Conservation (phyloP, 2,113 vertebrate genomes). For the Bos indicus region DNA sequence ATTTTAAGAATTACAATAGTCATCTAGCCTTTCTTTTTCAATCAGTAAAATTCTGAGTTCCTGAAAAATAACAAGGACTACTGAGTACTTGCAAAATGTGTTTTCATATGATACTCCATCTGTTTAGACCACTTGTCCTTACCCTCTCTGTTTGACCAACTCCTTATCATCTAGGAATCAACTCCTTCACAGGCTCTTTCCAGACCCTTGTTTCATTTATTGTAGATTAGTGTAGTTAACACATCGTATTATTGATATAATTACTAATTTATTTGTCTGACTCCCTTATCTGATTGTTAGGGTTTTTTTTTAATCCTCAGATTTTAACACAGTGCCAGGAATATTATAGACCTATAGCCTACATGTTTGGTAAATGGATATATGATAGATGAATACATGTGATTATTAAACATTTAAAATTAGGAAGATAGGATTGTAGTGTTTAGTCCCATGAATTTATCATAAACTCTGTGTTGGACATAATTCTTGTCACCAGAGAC, state of each 20-base stretch:
- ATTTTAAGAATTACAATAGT: conserved; percentile 13
- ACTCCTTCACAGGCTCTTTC: not conserved
- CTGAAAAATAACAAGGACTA: not conserved
- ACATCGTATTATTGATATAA: not conserved
- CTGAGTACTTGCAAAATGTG: not conserved
- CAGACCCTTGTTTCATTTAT: not conserved
- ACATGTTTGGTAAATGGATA: not conserved
- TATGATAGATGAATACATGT: not conserved
- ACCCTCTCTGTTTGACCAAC: not conserved
- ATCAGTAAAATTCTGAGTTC: not conserved
- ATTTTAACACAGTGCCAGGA: not conserved
- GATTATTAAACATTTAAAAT: conserved; percentile 36
- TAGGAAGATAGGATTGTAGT: not conserved
- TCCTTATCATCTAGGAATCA: not conserved
- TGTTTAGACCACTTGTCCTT: not conserved
- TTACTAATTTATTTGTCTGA: conserved; percentile 3
- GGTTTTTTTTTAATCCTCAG: not conserved
- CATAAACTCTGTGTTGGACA: not conserved
- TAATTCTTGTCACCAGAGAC: conserved; percentile 20
- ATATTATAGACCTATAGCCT: not conserved
- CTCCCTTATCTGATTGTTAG: not conserved
- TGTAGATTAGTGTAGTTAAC: not conserved
- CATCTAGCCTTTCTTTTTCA: conserved; percentile 19
- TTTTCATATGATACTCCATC: not conserved
- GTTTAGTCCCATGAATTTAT: not conserved